A percentile compares a stretch with the other conserved stretches of the same genome.
phyloP scores from a whole-genome alignment of 2,888 invertebrate species.

The Dyspetes luteomarginatus region DNA sequence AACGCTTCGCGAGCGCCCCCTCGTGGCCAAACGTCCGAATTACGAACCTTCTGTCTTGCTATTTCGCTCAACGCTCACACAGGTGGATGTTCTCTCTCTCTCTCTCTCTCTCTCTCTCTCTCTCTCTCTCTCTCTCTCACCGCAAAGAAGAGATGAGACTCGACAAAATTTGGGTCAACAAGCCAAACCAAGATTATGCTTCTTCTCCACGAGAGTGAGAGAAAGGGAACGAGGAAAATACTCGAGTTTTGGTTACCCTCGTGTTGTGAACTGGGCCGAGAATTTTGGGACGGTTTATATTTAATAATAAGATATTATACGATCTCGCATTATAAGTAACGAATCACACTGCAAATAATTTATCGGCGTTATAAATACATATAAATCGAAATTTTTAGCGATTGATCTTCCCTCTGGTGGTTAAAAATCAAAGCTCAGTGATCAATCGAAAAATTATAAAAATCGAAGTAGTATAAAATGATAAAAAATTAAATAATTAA shows the following conservation, averaged over 20 bases:
- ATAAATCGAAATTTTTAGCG: too few relatives aligned
- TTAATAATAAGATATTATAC: not conserved
- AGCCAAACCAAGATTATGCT: constrained; percentile 8
- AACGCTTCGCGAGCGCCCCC: not conserved
- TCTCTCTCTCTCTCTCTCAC: constrained; percentile 6
- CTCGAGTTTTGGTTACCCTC: constrained; percentile 24
- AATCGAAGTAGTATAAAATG: too few relatives aligned
- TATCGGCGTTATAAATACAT: too few relatives aligned
- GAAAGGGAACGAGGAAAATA: constrained; percentile 30
- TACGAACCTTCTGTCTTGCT: constrained; percentile 22
- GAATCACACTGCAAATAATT: too few relatives aligned
- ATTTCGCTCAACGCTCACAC: constrained; percentile 35
- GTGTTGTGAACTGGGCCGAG: not conserved
- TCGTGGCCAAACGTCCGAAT: constrained; percentile 33
- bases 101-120: constrained; percentile 21
- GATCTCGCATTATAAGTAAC: too few relatives aligned
- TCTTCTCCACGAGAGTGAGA: constrained; percentile 14
- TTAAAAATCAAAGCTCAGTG: too few relatives aligned
- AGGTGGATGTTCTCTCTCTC: constrained; percentile 47
- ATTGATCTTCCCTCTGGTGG: too few relatives aligned
- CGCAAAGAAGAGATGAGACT: constrained; percentile 38
- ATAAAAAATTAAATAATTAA: too few relatives aligned
- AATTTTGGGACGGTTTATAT: constrained; percentile 16
- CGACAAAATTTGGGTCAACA: constrained; percentile 55
- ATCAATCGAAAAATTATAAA: too few relatives aligned